Percentiles rank a stretch among this genome's conserved stretches.
phyloP scores from a whole-genome alignment of 1,140 invertebrate species.

The Apis mellifera region DNA sequence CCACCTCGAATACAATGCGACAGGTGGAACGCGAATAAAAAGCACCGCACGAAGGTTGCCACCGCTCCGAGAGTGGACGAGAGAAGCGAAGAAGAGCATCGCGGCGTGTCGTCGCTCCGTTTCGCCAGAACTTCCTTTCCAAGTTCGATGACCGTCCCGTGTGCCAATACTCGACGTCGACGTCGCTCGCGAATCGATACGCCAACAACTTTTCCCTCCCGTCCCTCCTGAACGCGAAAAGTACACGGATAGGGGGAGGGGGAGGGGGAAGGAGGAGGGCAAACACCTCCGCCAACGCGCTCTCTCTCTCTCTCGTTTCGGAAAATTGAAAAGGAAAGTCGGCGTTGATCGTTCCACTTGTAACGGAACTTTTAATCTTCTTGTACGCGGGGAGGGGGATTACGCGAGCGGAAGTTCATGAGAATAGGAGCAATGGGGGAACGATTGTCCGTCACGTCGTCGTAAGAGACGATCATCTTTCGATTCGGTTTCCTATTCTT shows the following conservation, averaged over 20 bases:
- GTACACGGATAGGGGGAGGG: no score
- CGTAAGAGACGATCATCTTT: no score
- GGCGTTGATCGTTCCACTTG: background rate
- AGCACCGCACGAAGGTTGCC: constrained; percentile 18
- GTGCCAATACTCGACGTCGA: constrained; percentile 4
- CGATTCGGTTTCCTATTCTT: background rate
- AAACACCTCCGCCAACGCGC: background rate
- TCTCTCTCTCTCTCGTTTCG: background rate
- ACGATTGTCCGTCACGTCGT: background rate
- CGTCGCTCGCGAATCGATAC: constrained; percentile 20
- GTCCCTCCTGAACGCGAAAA: background rate
- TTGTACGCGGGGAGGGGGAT: constrained; percentile 7
- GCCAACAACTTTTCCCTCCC: background rate
- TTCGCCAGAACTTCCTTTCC: background rate
- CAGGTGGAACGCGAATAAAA: constrained; percentile 60
- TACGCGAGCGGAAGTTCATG: constrained; percentile 27
- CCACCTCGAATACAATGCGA: constrained; percentile 43
- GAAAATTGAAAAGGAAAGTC: constrained; percentile 10
- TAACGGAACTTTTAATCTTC: constrained; percentile 16
- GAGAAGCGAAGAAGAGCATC: background rate
- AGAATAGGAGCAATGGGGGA: background rate
- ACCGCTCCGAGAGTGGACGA: background rate
- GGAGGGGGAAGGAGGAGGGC: background rate
- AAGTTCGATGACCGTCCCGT: constrained; percentile 35
- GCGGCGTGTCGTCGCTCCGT: background rate